Conservation (phyloP, 1,140 invertebrate genomes). For the Lerema accius region DNA sequence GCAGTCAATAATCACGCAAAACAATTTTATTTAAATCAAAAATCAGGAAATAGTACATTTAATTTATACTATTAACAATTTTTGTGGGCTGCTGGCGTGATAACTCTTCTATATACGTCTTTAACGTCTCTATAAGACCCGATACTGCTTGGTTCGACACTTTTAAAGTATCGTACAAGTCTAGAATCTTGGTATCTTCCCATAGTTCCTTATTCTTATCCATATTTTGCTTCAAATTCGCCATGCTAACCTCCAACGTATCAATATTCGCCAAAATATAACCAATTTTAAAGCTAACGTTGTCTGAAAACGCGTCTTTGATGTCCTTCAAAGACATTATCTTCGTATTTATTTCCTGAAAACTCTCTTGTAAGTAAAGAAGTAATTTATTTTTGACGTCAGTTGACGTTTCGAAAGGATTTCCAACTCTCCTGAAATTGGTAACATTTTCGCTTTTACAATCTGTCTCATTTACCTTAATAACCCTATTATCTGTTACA, state of each 20-base stretch:
- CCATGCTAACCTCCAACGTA: constrained; percentile 47
- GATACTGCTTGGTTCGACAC: constrained; percentile 37
- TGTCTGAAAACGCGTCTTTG: constrained; percentile 37
- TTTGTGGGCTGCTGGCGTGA: not conserved
- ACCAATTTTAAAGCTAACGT: constrained; percentile 49
- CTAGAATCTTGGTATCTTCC: constrained; percentile 47
- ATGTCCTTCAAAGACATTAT: constrained; percentile 39
- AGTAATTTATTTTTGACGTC: constrained; percentile 51
- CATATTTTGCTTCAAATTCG: constrained; percentile 44
- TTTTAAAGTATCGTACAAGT: constrained; percentile 55
- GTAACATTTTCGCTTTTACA: not conserved
- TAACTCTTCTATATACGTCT: constrained; percentile 26
- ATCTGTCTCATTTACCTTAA: not conserved
- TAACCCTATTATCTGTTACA: no score
- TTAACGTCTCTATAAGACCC: constrained; percentile 40
- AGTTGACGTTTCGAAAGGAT: not conserved
- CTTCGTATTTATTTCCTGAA: constrained; percentile 47
- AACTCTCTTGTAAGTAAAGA: constrained; percentile 48
- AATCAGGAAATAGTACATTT: no score
- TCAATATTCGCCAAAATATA: constrained; percentile 56
- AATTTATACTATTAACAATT: no score
- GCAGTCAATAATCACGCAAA: no score
- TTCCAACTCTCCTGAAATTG: not conserved
- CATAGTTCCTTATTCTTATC: constrained; percentile 38
- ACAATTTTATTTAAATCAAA: not conserved